These are phyloP conservation scores for Cyclura pinguis DNA, from an alignment of 2,797 vertebrate species.

Conservation along the genomic window DNA sequence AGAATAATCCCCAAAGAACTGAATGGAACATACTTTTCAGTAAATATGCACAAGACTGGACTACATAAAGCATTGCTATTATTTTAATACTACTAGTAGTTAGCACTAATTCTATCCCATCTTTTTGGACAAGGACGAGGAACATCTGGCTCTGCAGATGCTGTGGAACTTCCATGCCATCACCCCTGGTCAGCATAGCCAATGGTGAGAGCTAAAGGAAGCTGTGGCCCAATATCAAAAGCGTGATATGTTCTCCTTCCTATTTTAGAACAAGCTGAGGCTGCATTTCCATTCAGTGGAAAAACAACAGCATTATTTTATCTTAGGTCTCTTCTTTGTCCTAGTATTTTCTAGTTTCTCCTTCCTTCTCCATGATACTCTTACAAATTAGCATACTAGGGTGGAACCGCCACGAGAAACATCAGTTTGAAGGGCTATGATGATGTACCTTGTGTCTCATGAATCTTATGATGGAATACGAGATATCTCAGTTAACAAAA, in stretches of 20 bases:
- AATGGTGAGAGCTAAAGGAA: background rate
- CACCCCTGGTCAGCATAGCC: background rate
- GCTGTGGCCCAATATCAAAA: background rate
- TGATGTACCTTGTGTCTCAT: background rate
- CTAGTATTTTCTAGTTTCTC: background rate
- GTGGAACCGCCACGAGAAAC: background rate
- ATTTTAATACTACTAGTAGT: background rate
- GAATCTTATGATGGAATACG: background rate
- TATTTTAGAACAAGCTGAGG: background rate
- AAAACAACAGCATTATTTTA: background rate
- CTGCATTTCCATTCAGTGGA: background rate
- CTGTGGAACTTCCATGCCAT: background rate
- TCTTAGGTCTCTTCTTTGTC: background rate
- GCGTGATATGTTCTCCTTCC: background rate
- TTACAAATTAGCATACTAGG: background rate
- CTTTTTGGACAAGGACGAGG: background rate
- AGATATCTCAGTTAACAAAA: too few species aligned
- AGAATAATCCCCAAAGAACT: background rate
- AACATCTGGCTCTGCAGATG: background rate
- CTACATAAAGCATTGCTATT: background rate
- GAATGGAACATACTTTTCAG: background rate
- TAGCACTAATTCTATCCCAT: background rate
- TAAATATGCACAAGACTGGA: background rate
- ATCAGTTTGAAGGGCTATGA: background rate
- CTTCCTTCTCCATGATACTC: background rate